Evolutionary conservation across 35 echinoderm and acorn worm species (phyloP).

Genomic region (Patiria miniata): DNA sequence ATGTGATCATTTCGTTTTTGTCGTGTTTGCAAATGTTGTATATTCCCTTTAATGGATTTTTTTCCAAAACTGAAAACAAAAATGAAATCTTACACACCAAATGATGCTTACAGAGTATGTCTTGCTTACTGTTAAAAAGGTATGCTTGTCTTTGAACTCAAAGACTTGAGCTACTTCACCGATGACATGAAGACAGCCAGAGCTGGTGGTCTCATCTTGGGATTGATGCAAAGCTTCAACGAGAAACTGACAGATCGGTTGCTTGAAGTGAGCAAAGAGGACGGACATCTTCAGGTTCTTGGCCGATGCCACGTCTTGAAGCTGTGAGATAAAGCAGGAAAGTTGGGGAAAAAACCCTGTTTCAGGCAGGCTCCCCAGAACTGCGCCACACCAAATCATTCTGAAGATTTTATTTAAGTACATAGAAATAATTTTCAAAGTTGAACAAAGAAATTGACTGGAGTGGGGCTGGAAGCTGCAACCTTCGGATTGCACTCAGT

Average conservation of each 20-base stretch:
- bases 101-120: neutral
- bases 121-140: constrained; percentile 79
- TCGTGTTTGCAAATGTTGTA: no score
- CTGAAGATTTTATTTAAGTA: no score
- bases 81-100: no score
- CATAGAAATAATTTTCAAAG: no score
- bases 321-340: constrained; percentile 40
- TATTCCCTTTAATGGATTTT: no score
- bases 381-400: neutral
- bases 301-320: constrained; percentile 72
- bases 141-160: constrained; percentile 63
- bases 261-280: constrained; percentile 83
- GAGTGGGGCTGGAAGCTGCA: no score
- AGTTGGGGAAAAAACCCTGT: no score
- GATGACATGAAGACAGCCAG: constrained; percentile 45
- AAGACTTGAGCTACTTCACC: constrained; percentile 64
- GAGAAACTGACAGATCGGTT: constrained; percentile 88
- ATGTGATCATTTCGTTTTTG: no score
- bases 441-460: no score
- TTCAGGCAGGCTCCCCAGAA: no score
- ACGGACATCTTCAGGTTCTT: constrained; percentile 52
- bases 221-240: constrained; percentile 82
- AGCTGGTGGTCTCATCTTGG: constrained; percentile 34
- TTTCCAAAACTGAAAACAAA: no score
- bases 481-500: no score